Evolutionary conservation across 2,797 vertebrate species (phyloP).

Genomic region (Lithobates pipiens): DNA sequence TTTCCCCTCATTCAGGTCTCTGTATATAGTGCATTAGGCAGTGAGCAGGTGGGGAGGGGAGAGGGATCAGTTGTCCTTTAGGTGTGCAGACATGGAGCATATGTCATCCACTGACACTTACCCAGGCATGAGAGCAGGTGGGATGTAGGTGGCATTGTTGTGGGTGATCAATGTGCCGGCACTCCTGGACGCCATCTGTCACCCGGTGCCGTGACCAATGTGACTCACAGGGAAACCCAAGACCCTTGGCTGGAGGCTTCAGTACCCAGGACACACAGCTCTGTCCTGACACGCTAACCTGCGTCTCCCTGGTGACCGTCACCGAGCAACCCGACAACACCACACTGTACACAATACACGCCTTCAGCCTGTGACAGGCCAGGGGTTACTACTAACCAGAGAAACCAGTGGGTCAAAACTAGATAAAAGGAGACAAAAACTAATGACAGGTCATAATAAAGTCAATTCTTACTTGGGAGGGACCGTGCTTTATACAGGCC

Average conservation of each 20-base stretch:
- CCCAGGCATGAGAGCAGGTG: slow-evolving; percentile 75
- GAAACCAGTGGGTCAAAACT: no score
- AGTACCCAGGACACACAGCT: neutral
- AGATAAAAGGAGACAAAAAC: no score
- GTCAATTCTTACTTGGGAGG: no score
- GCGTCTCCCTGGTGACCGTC: neutral
- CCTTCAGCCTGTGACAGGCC: no score
- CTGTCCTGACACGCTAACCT: neutral
- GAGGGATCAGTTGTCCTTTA: no score
- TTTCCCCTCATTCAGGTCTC: no score
- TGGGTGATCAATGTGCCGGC: slow-evolving; percentile 68
- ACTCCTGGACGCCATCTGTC: slow-evolving; percentile 69
- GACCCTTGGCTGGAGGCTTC: neutral
- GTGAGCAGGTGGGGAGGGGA: no score
- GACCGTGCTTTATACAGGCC: no score
- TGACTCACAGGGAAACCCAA: neutral
- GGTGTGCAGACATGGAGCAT: no score
- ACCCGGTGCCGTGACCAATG: neutral
- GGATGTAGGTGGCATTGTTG: slow-evolving; percentile 67
- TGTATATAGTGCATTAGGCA: no score
- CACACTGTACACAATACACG: neutral
- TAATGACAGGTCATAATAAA: no score
- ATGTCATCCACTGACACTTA: slow-evolving; percentile 73
- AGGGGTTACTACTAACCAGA: no score
- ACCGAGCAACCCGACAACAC: neutral